phyloP scores from a whole-genome alignment of 2,888 invertebrate species.

The Napeogenes sylphis region DNA sequence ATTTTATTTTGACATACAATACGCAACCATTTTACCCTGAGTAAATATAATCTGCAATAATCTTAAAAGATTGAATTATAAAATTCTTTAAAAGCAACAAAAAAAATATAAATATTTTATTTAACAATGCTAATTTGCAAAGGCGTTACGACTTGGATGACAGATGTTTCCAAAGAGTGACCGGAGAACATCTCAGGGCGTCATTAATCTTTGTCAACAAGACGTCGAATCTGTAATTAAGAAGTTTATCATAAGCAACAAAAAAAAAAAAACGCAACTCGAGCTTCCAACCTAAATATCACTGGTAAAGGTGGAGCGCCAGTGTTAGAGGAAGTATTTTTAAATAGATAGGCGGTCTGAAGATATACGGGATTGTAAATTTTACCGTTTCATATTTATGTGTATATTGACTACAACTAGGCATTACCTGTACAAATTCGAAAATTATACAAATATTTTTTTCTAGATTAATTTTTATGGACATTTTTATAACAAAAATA shows the following conservation, averaged over 20 bases:
- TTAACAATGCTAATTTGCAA: constrained; percentile 15
- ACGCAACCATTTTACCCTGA: no score
- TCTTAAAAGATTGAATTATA: no score
- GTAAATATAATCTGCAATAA: no score
- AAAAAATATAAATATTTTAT: constrained; percentile 2
- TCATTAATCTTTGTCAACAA: constrained; percentile 42
- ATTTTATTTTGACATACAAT: no score
- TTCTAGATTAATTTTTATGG: no score
- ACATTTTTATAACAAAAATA: no score
- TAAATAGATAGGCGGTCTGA: not conserved
- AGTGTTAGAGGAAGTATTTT: constrained; percentile 11
- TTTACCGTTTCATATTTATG: no score
- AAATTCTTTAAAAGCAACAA: not conserved
- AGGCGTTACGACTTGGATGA: constrained; percentile 9
- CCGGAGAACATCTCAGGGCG: constrained; percentile 19
- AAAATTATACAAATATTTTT: no score
- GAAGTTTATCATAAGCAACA: constrained; percentile 42
- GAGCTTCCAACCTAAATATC: constrained; percentile 34
- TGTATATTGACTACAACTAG: no score
- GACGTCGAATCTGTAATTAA: constrained; percentile 42
- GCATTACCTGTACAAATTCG: no score
- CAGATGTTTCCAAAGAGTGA: constrained; percentile 22
- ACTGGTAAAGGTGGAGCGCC: constrained; percentile 9
- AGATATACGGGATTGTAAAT: no score
- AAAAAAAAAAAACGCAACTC: constrained; percentile 37